Base-by-base conservation (phyloP, 2,888 invertebrate genomes). In the Eristalis intricaria region DNA sequence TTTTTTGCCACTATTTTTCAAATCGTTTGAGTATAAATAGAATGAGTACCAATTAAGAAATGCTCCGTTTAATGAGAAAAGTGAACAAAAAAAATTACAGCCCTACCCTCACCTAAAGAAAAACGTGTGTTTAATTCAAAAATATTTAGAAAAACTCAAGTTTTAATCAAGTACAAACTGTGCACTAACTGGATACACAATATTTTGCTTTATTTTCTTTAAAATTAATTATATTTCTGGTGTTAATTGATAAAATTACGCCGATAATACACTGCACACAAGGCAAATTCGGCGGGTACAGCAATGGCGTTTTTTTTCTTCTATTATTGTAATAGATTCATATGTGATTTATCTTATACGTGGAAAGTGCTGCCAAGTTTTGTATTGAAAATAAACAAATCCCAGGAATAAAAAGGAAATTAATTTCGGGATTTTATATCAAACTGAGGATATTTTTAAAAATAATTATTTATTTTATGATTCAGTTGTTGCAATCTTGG, bases 361-460 rank as follows among this genome's bases (percentile, higher is more conserved):
- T n/a, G n/a, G 5, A 15, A 58, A 69, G 74, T 84, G 75, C 26
- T 84, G 75, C 78, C 78, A 84, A 69, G 2, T 29, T 4, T 26
- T 2, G 15, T 4, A 5, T 23, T 22, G 2, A 38, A 56, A 22
- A 32, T 61, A 32, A 40, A 13, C 26, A 26, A 15, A 23, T 11
- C 10, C 2, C 2, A 29, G 1, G 23, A 60, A 60, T 23, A 2
- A 19, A 50, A 43, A 4, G 1, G 4, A 19, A 38, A 13, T 38
- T 8, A 8, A 10, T 8, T 8, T 32, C 13, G 13, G 13, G 13
- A 38, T 38, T 38, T 38, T 13, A 38, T 38, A 11, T 11, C 11
- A 8, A 38, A 10, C 13, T 1, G 3, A 40, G 13, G 13, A 40
- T 40, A 7, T 4, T 43, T 43, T 15, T 40, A 2, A 40, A 15